Base-by-base conservation (phyloP, 2,797 vertebrate genomes). In the Notoglanidium macrostoma region DNA sequence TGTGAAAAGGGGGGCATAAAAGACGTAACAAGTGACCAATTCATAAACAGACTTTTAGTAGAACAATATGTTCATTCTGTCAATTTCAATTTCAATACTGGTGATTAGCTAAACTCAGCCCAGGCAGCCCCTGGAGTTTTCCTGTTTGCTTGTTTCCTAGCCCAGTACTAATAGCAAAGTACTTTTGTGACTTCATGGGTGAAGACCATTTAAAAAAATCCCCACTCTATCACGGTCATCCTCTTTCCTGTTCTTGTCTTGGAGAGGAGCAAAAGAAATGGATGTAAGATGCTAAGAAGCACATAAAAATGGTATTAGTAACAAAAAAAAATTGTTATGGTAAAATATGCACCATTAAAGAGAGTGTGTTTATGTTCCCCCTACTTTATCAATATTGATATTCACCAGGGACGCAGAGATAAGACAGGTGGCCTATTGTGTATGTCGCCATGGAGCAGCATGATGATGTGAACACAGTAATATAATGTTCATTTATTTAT, bases 31-130 rank as follows among this genome's bases (percentile, higher is more conserved):
- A 76, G 72, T 67, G 57, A 63, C 80, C 67, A 73, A 55, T 44
- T 40, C 21, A 68, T 83, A 83, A 87, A 87, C 46, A 87, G 21
- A 32, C 54, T 65, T 63, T 85, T 54, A 85, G 73, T 85, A 80
- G 57, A 80, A 80, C 73, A 76, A 57, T 74, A 73, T 57, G 76
- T 79, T 63, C 59, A 49, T 78, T 67, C 59, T 84, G 65, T 84
- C 67, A 35, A 72, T 68, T 84, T 72, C 67, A 63, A 44, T 80
- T 80, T 80, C 57, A 80, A 57, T 54, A 72, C 14, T 44, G 63
- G 5, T 32, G 65, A 77, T 17, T 77, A 23, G 76, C 15, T 70
- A 86, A 79, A 54, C 61, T 86, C 67, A 86, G 61, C 57, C 57
- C 55, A 44, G 78, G 35, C 23, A 2, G 78, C 57, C 57, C 49